These are phyloP conservation scores for Heliconius cydno DNA, from an alignment of 2,888 invertebrate species.

Conservation along the genomic window DNA sequence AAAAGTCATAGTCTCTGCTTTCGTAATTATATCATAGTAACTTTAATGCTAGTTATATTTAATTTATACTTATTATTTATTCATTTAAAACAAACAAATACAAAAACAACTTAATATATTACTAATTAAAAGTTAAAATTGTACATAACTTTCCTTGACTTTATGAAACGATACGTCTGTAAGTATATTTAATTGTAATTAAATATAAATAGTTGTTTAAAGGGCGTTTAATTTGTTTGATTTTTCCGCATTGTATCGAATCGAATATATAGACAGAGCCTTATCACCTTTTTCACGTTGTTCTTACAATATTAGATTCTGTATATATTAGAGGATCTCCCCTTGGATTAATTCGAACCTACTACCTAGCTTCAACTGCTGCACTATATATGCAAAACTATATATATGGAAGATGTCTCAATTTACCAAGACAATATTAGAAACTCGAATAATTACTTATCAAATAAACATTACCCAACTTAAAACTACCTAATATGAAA, in stretches of 20 bases:
- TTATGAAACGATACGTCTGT: not conserved
- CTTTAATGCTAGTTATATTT: not conserved
- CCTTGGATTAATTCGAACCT: not conserved
- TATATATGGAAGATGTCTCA: not conserved
- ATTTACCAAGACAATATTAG: not conserved
- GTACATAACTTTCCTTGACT: not conserved
- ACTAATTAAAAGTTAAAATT: not conserved
- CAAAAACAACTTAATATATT: not conserved
- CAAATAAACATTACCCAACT: not conserved
- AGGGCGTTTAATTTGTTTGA: not conserved
- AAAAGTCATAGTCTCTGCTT: not conserved
- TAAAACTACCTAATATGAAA: not conserved
- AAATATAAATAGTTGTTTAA: not conserved
- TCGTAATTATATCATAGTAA: not conserved
- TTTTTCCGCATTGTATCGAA: not conserved
- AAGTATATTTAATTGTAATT: not conserved
- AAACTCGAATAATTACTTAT: not conserved
- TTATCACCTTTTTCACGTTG: not conserved
- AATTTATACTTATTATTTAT: not conserved
- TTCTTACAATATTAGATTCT: not conserved
- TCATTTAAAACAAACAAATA: not conserved
- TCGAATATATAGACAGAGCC: not conserved
- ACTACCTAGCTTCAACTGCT: too few relatives aligned
- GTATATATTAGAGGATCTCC: not conserved
- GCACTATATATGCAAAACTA: too few relatives aligned